phyloP scores from a whole-genome alignment of 2,113 vertebrate species.

The Rhinichthys klamathensis region DNA sequence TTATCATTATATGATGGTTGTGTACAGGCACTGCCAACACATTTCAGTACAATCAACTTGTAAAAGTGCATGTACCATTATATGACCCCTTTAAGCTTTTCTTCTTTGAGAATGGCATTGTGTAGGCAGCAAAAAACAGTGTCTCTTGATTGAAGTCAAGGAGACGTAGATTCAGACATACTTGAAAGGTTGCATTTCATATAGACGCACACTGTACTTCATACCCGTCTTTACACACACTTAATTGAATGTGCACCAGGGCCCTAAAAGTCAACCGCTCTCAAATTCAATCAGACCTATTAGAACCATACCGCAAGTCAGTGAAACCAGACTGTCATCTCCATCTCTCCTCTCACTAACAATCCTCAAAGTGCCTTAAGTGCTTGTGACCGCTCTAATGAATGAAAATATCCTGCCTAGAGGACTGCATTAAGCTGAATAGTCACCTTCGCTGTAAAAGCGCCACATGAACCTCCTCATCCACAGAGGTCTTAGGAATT shows the following conservation, averaged over 20 bases:
- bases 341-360: constrained; percentile 85
- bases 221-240: constrained; percentile 27
- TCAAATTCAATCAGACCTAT: constrained; percentile 68
- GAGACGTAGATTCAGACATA: neutral
- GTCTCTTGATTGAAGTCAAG: constrained; percentile 27
- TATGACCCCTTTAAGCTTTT: neutral
- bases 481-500: constrained; percentile 91
- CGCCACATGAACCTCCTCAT: constrained; percentile 88
- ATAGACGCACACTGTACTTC: constrained; percentile 6
- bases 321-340: constrained; percentile 62
- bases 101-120: neutral
- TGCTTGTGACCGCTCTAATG: constrained; percentile 97
- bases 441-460: constrained; percentile 99
- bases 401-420: constrained; percentile 95
- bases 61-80: too few relatives aligned
- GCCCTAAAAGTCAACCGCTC: constrained; percentile 58
- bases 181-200: constrained; percentile 29
- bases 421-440: constrained; percentile 92
- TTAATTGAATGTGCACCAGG: constrained; percentile 57
- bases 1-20: too few relatives aligned
- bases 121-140: constrained; percentile 25
- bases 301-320: constrained; percentile 59
- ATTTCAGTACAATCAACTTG: too few relatives aligned
- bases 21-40: too few relatives aligned
- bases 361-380: constrained; percentile 97